Evolutionary conservation across 2,113 vertebrate species (phyloP).

Genomic region (Pao palembangensis): DNA sequence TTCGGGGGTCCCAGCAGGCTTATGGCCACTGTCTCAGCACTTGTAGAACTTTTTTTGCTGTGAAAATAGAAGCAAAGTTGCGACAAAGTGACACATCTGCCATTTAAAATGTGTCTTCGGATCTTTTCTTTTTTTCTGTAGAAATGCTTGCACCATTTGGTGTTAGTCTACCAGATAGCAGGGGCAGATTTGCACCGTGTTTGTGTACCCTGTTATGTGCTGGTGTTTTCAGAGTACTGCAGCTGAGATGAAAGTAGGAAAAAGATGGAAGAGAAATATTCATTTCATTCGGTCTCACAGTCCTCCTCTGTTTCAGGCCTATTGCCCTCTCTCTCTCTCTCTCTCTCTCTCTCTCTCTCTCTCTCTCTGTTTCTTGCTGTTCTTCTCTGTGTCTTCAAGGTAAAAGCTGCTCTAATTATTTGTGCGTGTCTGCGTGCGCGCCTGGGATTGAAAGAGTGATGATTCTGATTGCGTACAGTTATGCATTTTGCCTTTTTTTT

Average conservation of each 20-base stretch:
- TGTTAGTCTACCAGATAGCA: too few species aligned
- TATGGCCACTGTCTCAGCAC: conserved; percentile 5
- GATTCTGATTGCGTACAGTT: conserved; percentile 32
- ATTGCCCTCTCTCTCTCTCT: conserved; percentile 22
- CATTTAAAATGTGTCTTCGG: too few species aligned
- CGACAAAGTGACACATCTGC: too few species aligned
- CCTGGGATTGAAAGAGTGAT: conserved; percentile 16
- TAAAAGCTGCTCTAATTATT: conserved; percentile 48
- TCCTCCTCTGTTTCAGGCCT: conserved; percentile 24
- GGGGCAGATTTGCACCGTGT: not conserved
- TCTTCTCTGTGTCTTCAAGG: conserved; percentile 43
- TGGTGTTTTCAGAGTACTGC: conserved; percentile 30
- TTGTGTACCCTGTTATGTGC: conserved; percentile 20
- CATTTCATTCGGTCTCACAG: conserved; percentile 34
- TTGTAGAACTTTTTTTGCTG: not conserved
- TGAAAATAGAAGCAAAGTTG: not conserved
- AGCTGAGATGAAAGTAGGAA: conserved; percentile 40
- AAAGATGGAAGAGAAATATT: conserved; percentile 61
- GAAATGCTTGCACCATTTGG: too few species aligned
- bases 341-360: conserved; percentile 21
- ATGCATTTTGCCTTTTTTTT: conserved; percentile 15
- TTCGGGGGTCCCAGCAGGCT: conserved; percentile 8
- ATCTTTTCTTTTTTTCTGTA: too few species aligned
- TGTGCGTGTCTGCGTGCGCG: not conserved
- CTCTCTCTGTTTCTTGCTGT: conserved; percentile 19